Percentiles rank a stretch among this genome's conserved stretches.
These are phyloP conservation scores for Bufotes viridis DNA, from an alignment of 2,797 vertebrate species.

Conservation along the genomic window DNA sequence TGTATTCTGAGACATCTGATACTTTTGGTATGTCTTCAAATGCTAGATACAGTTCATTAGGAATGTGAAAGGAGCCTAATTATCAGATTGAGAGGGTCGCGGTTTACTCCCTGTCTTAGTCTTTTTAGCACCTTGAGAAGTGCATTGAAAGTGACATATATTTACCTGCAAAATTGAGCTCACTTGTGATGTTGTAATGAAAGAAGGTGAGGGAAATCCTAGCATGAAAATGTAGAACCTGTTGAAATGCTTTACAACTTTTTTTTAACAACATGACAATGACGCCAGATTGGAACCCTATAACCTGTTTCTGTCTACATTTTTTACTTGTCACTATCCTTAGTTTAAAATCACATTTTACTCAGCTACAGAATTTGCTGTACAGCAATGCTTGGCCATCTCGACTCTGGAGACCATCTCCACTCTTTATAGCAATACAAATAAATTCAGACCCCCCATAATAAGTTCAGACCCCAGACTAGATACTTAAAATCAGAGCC, in stretches of 20 bases:
- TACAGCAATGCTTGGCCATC: no score
- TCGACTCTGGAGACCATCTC: no score
- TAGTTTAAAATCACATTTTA: not conserved
- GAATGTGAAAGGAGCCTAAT: constrained; percentile 41
- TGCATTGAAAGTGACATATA: constrained; percentile 43
- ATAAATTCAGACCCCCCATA: no score
- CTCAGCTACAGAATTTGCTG: no score
- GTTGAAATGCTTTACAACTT: not conserved
- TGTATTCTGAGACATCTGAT: constrained; percentile 44
- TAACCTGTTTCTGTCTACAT: not conserved
- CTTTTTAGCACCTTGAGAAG: constrained; percentile 17
- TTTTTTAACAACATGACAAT: not conserved
- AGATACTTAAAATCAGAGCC: no score
- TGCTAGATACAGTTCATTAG: constrained; percentile 48
- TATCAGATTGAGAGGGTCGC: not conserved
- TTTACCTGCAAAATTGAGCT: constrained; percentile 34
- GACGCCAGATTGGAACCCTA: not conserved
- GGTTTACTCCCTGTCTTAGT: constrained; percentile 17
- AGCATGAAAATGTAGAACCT: not conserved
- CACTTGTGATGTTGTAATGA: not conserved
- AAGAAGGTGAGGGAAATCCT: not conserved
- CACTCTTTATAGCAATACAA: no score
- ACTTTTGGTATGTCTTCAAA: constrained; percentile 50
- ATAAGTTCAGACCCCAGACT: no score
- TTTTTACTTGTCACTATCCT: not conserved